Evolutionary conservation across 2,888 invertebrate genomes (phyloP), one percentile per base, ranked within the genome.

Genomic region (Leucophenga maculata): DNA sequence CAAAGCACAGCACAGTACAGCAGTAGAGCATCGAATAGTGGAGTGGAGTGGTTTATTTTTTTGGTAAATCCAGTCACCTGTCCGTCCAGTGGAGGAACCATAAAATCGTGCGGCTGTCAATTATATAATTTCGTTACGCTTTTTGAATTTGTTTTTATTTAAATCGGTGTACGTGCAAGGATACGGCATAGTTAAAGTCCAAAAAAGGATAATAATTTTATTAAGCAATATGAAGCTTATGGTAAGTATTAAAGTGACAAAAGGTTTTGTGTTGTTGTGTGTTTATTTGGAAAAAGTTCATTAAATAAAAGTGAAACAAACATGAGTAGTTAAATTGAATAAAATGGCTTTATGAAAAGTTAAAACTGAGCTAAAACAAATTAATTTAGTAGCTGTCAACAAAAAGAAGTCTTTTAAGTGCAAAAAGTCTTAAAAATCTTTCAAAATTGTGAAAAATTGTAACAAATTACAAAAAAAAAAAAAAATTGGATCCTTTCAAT

Each of bases 221-320:
- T 67, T 71, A 77, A 83, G 74, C 77, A 83, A 74, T 74, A 87
- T 87, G 87, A 86, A 87, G 84, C 81, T 86, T 81, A 82, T 87
- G 87, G 87, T 87, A 85, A 79, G 87, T 86, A 83, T 26, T 26
- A 26, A 26, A 26, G 26, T 78, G 20, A 46, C 60, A 68, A 67
- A 48, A 67, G 26, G 26, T 3, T 26, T 2, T 26, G 26, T 54
- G 72, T n/a, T n/a, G n/a, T n/a, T n/a, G n/a, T n/a, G 26, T 46
- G 57, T 11, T 32, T 13, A 50, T 26, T 13, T 20, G 2, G 13
- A 1, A 50, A 31, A 46, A 60, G 18, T 65, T 60, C 4, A 4
- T 3, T 26, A 26, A 22, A 26, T 26, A 4, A 2, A 1, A 39
- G 11, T 39, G 11, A 39, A 39, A 39, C 8, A 39, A 6, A 39